Base-by-base conservation (phyloP, 2,888 invertebrate species). In the Macrophya annulata region DNA sequence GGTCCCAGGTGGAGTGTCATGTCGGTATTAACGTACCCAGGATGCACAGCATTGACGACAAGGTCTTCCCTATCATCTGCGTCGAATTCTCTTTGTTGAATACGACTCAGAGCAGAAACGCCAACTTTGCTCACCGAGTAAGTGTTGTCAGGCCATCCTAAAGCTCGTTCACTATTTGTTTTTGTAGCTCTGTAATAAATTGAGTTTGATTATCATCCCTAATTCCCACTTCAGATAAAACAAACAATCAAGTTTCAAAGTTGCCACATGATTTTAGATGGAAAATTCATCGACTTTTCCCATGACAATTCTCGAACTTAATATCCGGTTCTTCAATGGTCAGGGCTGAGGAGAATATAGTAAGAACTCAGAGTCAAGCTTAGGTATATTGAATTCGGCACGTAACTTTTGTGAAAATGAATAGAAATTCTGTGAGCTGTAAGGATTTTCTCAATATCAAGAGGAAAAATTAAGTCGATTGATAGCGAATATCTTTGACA, bases 21-120 rank as follows among this genome's bases (percentile, higher is more conserved):
- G 90, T 97, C 97, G 0, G 97, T 98, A 88, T 95, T 95, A 0
- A 97, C 97, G 91, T 96, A 97, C 0, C 97, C 97, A 0, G 97
- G 97, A 92, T 96, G 96, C 2, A 96, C 96, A 4, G 96, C 94
- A 93, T 97, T 97, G 15, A 97, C 95, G 87, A 95, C 94, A 84
- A 97, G 95, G 88, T 96, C 96, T 93, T 89, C 84, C 40, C 89
- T 84, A 1, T 85, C 43, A 85, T 90, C 94, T 12, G 92, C 92
- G 87, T 95, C 93, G n/a, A 97, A 94, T 59, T 94, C 90, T 85
- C 95, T 93, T 89, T 97, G 97, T 87, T 97, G 96, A 86, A 97
- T 94, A 85, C 94, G 94, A 2, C 96, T 95, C 85, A 97, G 91
- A 0, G 97, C 96, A 76, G 95, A 95, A 0, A 97, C 94, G 0